These are phyloP conservation scores for Branchipolynoe longqiensis DNA, from an alignment of 2,888 invertebrate genomes.

Conservation along the genomic window DNA sequence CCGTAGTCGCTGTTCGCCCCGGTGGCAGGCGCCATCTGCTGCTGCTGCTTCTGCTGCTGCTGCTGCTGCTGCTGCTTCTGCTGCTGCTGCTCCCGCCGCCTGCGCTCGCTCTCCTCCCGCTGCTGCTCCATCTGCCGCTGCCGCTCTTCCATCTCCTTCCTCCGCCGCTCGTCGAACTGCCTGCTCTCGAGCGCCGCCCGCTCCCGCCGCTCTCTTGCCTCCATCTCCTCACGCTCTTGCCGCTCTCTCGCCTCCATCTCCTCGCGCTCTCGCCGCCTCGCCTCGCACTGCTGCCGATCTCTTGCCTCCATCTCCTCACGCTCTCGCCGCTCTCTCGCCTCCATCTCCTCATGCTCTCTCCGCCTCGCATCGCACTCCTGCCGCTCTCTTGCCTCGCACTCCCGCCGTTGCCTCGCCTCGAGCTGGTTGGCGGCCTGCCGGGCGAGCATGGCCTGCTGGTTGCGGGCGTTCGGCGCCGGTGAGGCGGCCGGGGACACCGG, in stretches of 20 bases:
- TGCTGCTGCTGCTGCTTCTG: neutral
- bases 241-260: too few relatives aligned
- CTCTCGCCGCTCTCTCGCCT: neutral
- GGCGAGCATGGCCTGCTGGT: constrained; percentile 21
- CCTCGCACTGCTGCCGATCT: constrained; percentile 40
- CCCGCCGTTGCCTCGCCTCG: neutral
- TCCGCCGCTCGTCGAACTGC: neutral
- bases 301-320: neutral
- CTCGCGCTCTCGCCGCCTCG: too few relatives aligned
- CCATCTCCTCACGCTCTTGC: too few relatives aligned
- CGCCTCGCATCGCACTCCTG: neutral
- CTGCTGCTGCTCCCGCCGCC: neutral
- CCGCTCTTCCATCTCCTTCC: neutral
- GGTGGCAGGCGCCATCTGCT: neutral
- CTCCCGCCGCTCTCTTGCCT: neutral
- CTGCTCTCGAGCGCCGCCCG: constrained; percentile 1
- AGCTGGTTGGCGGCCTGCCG: neutral
- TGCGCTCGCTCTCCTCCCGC: neutral
- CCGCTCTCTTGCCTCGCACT: neutral
- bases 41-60: constrained; percentile 18
- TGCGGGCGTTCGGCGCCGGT: neutral
- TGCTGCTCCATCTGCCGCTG: constrained; percentile 4
- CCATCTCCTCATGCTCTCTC: neutral
- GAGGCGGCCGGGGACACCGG: constrained; percentile 12
- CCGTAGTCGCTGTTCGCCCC: neutral